phyloP scores from a whole-genome alignment of 1,140 invertebrate species.

The Drosophila repletoides region DNA sequence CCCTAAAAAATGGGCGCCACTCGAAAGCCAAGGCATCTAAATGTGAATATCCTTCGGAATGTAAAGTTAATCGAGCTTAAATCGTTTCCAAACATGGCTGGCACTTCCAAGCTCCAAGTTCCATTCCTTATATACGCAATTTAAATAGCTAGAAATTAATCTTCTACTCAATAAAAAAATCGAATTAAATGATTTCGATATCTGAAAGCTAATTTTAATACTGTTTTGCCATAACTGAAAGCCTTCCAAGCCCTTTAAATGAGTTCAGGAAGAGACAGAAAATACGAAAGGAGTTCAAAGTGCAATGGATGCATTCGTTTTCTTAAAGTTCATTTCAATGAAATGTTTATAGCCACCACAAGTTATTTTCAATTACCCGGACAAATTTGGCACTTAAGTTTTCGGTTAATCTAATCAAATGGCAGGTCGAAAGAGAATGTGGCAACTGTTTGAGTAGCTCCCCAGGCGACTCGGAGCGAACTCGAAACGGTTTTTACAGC shows the following conservation, averaged over 20 bases:
- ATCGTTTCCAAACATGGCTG: too few species aligned
- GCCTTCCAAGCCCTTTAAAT: not conserved
- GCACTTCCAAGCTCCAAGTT: too few species aligned
- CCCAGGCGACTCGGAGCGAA: slow-evolving; percentile 5
- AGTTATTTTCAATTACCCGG: slow-evolving; percentile 45
- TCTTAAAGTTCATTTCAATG: not conserved
- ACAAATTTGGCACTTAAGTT: slow-evolving; percentile 44
- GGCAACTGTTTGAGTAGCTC: slow-evolving; percentile 12
- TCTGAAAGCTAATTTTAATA: too few species aligned
- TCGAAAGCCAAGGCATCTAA: not conserved
- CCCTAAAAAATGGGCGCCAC: slow-evolving; percentile 27
- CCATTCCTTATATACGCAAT: too few species aligned
- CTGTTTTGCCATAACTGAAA: too few species aligned
- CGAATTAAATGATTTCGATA: too few species aligned
- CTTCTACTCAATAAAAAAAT: too few species aligned
- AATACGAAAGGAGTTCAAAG: not conserved
- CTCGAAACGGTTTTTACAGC: slow-evolving; percentile 37
- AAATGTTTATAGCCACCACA: not conserved
- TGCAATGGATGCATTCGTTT: not conserved
- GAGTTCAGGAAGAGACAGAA: too few species aligned
- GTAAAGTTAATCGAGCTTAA: too few species aligned
- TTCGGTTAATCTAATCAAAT: slow-evolving; percentile 46
- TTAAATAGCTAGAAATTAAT: too few species aligned
- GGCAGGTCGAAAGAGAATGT: not conserved
- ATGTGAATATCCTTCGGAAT: too few species aligned